These are phyloP conservation scores for Anoura caudifer DNA, from an alignment of 2,113 vertebrate genomes.

Conservation along the genomic window DNA sequence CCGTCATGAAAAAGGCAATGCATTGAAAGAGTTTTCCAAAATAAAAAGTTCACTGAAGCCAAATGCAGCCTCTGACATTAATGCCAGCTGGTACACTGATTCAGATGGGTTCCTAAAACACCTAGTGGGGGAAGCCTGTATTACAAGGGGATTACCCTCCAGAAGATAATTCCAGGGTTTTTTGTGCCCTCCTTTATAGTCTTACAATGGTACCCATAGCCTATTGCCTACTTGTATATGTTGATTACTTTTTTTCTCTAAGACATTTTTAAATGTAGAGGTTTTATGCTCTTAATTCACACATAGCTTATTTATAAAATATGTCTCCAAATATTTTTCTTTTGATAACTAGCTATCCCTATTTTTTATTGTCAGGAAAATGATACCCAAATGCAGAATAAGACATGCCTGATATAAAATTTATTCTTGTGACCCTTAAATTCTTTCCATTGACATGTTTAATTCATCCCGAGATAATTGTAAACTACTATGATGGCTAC, in stretches of 20 bases:
- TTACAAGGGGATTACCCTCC: too few relatives aligned
- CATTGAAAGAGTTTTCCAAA: too few relatives aligned
- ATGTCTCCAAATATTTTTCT: background rate
- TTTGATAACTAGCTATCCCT: background rate
- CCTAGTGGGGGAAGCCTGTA: too few relatives aligned
- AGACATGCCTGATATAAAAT: background rate
- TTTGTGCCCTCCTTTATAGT: background rate
- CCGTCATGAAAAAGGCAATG: too few relatives aligned
- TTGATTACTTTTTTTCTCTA: background rate
- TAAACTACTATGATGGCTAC: background rate
- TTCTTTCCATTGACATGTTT: background rate
- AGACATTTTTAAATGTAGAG: background rate
- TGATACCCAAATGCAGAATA: background rate
- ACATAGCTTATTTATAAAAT: background rate
- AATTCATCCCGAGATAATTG: background rate
- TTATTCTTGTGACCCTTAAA: background rate
- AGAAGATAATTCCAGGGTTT: too few relatives aligned
- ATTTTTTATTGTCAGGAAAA: background rate
- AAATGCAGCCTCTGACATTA: too few relatives aligned
- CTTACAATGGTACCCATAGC: too few relatives aligned
- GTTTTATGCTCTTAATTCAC: background rate
- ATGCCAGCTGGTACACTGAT: too few relatives aligned
- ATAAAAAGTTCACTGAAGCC: too few relatives aligned
- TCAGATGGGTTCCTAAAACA: too few relatives aligned
- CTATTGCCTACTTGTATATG: background rate